phyloP scores from a whole-genome alignment of 2,113 vertebrate genomes.

The Etheostoma spectabile region DNA sequence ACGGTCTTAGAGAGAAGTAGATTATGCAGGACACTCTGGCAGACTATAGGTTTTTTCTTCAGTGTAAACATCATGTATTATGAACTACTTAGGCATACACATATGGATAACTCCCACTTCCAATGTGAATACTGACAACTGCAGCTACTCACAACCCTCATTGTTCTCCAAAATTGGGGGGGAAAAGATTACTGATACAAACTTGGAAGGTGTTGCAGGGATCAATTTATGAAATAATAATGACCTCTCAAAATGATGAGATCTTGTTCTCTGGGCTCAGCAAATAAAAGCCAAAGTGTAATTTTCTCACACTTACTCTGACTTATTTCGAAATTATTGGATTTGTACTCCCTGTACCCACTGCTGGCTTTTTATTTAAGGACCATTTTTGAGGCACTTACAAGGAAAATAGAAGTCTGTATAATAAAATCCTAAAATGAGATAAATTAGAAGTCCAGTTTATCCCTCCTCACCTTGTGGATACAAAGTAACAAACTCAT shows the following conservation, averaged over 20 bases:
- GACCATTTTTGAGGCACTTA: conserved; percentile 31
- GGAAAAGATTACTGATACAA: conserved; percentile 58
- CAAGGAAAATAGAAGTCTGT: conserved; percentile 38
- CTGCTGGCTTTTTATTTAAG: conserved; percentile 40
- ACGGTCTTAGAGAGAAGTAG: not conserved
- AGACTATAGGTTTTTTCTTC: not conserved
- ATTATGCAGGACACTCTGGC: conserved; percentile 12
- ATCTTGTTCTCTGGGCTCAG: conserved; percentile 64
- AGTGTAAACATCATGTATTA: conserved; percentile 27
- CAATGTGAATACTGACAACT: conserved; percentile 18
- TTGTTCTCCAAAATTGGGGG: conserved; percentile 54
- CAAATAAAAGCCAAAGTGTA: conserved; percentile 43
- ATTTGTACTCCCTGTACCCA: conserved; percentile 46
- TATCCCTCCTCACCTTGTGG: conserved; percentile 34
- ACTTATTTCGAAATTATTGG: conserved; percentile 64
- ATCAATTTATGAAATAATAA: conserved; percentile 70
- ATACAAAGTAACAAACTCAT: conserved; percentile 22
- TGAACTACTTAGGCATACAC: conserved; percentile 7
- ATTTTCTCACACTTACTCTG: conserved; percentile 61
- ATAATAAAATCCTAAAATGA: conserved; percentile 43
- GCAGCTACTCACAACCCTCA: conserved; percentile 44
- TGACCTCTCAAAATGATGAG: conserved; percentile 63
- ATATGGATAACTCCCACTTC: conserved; percentile 22
- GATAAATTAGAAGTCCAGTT: conserved; percentile 2
- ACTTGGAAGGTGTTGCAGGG: conserved; percentile 46